A percentile compares a stretch with the other conserved stretches of the same genome.
phyloP scores from a whole-genome alignment of 2,888 invertebrate genomes.

The Epinotia demarniana region DNA sequence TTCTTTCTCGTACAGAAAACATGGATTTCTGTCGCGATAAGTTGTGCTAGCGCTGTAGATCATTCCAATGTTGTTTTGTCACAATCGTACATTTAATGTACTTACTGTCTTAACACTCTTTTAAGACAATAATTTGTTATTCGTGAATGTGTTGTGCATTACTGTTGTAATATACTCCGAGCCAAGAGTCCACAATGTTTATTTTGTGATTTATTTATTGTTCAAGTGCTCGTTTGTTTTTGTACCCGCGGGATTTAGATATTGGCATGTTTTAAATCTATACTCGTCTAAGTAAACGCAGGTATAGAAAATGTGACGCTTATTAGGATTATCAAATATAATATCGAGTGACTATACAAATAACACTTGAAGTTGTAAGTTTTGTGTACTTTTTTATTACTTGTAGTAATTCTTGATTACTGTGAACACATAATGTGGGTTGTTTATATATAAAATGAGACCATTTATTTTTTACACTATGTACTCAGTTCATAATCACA shows the following conservation, averaged over 20 bases:
- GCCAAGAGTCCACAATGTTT: neutral
- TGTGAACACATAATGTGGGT: neutral
- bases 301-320: neutral
- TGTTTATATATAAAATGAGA: neutral
- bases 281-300: too few relatives aligned
- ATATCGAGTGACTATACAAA: too few relatives aligned
- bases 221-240: neutral
- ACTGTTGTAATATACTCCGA: neutral
- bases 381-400: neutral
- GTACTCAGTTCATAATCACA: neutral
- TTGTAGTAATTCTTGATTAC: neutral
- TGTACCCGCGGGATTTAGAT: neutral
- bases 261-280: too few relatives aligned
- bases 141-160: neutral
- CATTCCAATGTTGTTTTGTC: conserved; percentile 10
- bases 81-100: neutral
- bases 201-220: neutral
- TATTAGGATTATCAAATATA: neutral
- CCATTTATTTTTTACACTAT: conserved; percentile 1
- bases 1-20: neutral
- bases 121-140: neutral
- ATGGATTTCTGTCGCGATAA: neutral
- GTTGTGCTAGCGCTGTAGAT: neutral
- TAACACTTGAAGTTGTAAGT: too few relatives aligned
- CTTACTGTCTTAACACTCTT: neutral